A percentile compares a stretch with the other conserved stretches of the same genome.
phyloP scores from a whole-genome alignment of 1,140 invertebrate genomes.

The Anagrus nilaparvatae region DNA sequence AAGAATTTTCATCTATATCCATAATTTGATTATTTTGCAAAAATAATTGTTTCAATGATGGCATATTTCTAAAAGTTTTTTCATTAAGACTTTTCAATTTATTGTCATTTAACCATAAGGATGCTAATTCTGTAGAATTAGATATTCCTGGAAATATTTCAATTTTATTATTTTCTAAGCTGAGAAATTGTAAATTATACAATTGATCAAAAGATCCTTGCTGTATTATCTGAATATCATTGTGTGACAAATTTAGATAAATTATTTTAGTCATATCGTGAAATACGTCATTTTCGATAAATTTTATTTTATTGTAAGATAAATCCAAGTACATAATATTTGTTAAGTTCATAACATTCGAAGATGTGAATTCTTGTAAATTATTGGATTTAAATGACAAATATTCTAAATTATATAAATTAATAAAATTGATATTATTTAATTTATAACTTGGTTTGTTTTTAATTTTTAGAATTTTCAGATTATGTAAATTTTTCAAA shows the following conservation, averaged over 20 bases:
- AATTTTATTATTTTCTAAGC: constrained; percentile 11
- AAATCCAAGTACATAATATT: background rate
- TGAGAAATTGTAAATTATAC: background rate
- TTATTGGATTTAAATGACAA: background rate
- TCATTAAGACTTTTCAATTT: background rate
- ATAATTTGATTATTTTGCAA: constrained; percentile 11
- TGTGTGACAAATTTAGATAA: background rate
- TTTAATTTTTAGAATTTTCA: no score
- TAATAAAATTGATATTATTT: background rate
- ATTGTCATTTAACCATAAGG: constrained; percentile 12
- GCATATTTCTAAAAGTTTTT: background rate
- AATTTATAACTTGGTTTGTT: no score
- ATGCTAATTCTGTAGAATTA: background rate
- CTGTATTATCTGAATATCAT: background rate
- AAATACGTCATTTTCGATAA: background rate
- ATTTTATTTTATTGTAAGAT: background rate
- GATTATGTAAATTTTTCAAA: no score
- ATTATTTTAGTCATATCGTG: background rate
- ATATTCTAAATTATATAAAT: background rate
- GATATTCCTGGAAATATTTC: background rate
- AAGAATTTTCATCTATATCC: background rate
- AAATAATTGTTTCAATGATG: constrained; percentile 1
- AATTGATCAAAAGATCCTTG: background rate
- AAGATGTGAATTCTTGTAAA: background rate
- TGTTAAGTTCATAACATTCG: background rate